phyloP scores from a whole-genome alignment of 2,797 vertebrate species.

The Poecilia wingei region DNA sequence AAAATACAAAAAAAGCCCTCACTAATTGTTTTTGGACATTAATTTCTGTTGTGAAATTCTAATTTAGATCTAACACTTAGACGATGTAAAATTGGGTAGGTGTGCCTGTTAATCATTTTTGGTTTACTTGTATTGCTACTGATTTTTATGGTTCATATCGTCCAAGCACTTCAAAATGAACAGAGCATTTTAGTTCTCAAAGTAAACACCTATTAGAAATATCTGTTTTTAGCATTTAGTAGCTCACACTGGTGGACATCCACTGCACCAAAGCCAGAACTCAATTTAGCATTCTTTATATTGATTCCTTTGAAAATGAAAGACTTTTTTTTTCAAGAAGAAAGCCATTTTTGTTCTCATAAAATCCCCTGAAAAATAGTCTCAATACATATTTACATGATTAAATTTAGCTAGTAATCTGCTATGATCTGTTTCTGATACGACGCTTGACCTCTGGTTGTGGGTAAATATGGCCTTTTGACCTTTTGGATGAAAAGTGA shows the following conservation, averaged over 20 bases:
- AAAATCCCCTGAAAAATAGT: background rate
- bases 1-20: background rate
- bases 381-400: background rate
- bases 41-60: background rate
- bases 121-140: background rate
- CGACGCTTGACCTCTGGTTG: conserved; percentile 19
- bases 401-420: background rate
- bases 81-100: background rate
- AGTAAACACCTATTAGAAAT: background rate
- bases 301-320: background rate
- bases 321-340: background rate
- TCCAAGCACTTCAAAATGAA: background rate
- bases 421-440: background rate
- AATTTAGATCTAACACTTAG: background rate
- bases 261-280: background rate
- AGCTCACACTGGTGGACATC: background rate
- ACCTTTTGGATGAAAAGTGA: conserved; percentile 13
- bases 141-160: background rate
- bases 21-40: background rate
- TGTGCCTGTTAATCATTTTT: background rate
- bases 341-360: background rate
- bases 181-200: background rate
- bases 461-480: conserved; percentile 5
- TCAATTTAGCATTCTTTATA: background rate
- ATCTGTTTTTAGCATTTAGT: background rate